Base-by-base conservation (phyloP, 2,888 invertebrate genomes). In the Ommatoiulus sabulosus region DNA sequence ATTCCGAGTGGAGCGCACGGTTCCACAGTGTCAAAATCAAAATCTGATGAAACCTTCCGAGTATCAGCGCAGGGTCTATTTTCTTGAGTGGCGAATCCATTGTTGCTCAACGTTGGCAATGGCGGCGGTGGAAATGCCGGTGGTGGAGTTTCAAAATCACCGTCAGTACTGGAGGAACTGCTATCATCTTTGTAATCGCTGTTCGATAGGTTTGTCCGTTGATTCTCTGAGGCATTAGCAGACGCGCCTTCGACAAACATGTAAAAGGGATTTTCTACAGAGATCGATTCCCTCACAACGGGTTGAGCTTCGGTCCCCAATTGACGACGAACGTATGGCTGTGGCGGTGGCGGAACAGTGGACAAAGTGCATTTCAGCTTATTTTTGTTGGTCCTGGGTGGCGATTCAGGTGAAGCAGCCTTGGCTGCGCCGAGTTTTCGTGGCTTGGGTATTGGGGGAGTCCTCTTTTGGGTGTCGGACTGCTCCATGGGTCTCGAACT, bases 61-160 rank as follows among this genome's bases (percentile, higher is more conserved):
- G 52, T 17, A 24, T 24, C 12, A 7, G 6, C 1, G 24, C 24
- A 72, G 24, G 24, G 24, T 8, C 24, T 72, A 24, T 24, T 24
- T 8, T 8, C 24, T 10, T 24, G 8, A 10, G 3, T 10, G 72
- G 7, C 24, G 24, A 72, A 72, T 24, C 24, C 72, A 7, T 72
- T 10, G 20, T 24, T 24, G 24, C 24, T 24, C 1, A 10, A 87
- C 8, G 80, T 44, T 10, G 88, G 88, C n/a, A 87, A 24, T 8
- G 80, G 88, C 6, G 88, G 88, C 72, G 88, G 88, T 80, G 88
- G 88, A 87, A 85, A 85, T n/a, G 44, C 7, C 44, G 85, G 85
- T 46, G 85, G 85, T 4, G 44, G 44, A 20, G 44, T 44, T 46
- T 85, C 85, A 12, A 85, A 85, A 46, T 85, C 85, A 44, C 85